Evolutionary conservation across 2,888 invertebrate genomes (phyloP).

Genomic region (Drymonia ruficornis): DNA sequence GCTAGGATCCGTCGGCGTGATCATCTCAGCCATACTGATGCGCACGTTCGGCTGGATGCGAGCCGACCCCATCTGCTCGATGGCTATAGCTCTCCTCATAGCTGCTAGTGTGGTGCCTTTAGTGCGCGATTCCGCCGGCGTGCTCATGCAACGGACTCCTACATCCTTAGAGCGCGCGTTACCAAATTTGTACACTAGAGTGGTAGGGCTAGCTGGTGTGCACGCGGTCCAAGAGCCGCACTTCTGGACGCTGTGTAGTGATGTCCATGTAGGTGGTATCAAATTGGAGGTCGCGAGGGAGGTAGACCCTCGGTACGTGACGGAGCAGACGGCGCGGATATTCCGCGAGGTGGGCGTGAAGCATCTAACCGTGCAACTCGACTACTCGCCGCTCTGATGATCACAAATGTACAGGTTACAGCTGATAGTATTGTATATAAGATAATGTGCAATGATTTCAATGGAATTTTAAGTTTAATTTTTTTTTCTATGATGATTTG

Average conservation of each 20-base stretch:
- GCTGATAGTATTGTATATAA: conserved; percentile 41
- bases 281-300: conserved; percentile 97
- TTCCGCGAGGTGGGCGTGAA: conserved; percentile 96
- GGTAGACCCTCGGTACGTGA: conserved; percentile 96
- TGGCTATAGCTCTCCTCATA: conserved; percentile 97
- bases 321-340: conserved; percentile 96
- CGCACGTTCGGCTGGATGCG: conserved; percentile 99
- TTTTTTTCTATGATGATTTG: conserved; percentile 30
- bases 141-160: conserved; percentile 98
- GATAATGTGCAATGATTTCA: conserved; percentile 45
- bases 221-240: conserved; percentile 98
- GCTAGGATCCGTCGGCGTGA: conserved; percentile 98
- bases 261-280: conserved; percentile 95
- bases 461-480: conserved; percentile 29
- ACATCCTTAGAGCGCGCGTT: conserved; percentile 91
- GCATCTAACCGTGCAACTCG: conserved; percentile 96
- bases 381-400: conserved; percentile 89
- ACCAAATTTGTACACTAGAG: conserved; percentile 95
- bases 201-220: conserved; percentile 96
- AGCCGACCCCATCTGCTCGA: conserved; percentile 98
- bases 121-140: conserved; percentile 93
- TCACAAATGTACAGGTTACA: conserved; percentile 44
- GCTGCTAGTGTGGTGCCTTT: conserved; percentile 93
- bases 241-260: conserved; percentile 99
- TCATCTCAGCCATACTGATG: conserved; percentile 97